A percentile compares a stretch with the other conserved stretches of the same genome.
phyloP scores from a whole-genome alignment of 2,888 invertebrate genomes.

The Cantharis nigra region DNA sequence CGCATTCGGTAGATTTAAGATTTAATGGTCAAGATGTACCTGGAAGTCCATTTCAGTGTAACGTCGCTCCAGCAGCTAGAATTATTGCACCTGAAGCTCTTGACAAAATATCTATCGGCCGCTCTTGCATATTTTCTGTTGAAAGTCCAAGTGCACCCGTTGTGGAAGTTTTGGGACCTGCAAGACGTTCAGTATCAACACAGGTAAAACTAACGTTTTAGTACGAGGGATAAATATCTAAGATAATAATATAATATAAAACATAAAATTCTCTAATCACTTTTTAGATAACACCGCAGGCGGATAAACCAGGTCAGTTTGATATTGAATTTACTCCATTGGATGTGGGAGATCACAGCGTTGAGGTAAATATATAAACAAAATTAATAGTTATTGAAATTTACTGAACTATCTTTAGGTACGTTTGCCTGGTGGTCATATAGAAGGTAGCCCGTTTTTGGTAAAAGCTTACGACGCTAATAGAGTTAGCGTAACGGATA shows the following conservation, averaged over 20 bases:
- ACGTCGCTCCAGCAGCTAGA: slow-evolving; percentile 80
- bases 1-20: slow-evolving; percentile 91
- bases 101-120: slow-evolving; percentile 88
- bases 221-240: too few species aligned
- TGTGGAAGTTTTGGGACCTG: slow-evolving; percentile 80
- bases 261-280: background rate
- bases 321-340: slow-evolving; percentile 73
- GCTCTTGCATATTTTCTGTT: slow-evolving; percentile 82
- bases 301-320: slow-evolving; percentile 55
- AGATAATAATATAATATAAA: too few species aligned
- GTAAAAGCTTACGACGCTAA: slow-evolving; percentile 95
- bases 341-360: slow-evolving; percentile 92
- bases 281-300: slow-evolving; percentile 52
- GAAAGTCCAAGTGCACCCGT: slow-evolving; percentile 83
- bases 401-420: slow-evolving; percentile 42
- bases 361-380: slow-evolving; percentile 67
- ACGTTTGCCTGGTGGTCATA: slow-evolving; percentile 72
- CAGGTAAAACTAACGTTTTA: slow-evolving; percentile 53
- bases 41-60: slow-evolving; percentile 83
- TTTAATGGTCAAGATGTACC: slow-evolving; percentile 97
- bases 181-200: slow-evolving; percentile 71
- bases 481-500: slow-evolving; percentile 93
- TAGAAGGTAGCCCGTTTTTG: slow-evolving; percentile 93
- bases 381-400: background rate
- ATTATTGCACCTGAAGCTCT: slow-evolving; percentile 83